Evolutionary conservation across 2,888 invertebrate species (phyloP).

Genomic region (Halocaridina rubra): DNA sequence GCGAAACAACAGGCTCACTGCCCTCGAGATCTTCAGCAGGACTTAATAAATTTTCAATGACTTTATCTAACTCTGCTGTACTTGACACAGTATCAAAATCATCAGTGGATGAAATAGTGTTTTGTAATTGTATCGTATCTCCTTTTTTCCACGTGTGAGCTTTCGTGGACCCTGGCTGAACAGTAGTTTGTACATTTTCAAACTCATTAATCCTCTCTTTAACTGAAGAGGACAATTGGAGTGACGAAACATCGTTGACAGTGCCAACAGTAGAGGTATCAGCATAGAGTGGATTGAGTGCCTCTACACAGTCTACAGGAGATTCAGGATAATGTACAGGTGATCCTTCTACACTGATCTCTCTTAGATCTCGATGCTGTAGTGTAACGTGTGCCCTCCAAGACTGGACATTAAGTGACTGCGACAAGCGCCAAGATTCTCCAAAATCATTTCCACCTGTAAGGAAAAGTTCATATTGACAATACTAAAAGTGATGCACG

Average conservation of each 20-base stretch:
- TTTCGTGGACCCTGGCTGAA: constrained; percentile 16
- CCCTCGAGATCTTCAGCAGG: constrained; percentile 66
- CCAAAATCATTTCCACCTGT: constrained; percentile 42
- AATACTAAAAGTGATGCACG: too few species aligned
- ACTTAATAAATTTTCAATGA: constrained; percentile 33
- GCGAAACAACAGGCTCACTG: constrained; percentile 68
- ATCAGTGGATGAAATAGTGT: constrained; percentile 23
- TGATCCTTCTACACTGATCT: constrained; percentile 22
- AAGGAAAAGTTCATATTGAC: neutral
- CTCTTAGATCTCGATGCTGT: constrained; percentile 38
- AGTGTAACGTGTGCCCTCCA: constrained; percentile 52
- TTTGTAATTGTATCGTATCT: constrained; percentile 23
- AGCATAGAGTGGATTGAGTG: constrained; percentile 62
- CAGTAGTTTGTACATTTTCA: constrained; percentile 69
- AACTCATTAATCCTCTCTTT: constrained; percentile 81
- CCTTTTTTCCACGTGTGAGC: constrained; percentile 26
- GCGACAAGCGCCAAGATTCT: constrained; percentile 51
- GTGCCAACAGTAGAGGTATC: constrained; percentile 4
- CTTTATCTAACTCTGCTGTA: constrained; percentile 43
- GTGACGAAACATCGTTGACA: constrained; percentile 21
- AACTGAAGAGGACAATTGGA: constrained; percentile 72
- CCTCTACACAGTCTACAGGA: constrained; percentile 57
- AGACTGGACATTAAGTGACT: constrained; percentile 50
- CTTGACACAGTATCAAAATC: constrained; percentile 19
- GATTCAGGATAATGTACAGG: neutral